Percentiles rank a stretch among this genome's conserved stretches.
phyloP scores from a whole-genome alignment of 2,888 invertebrate genomes.

The Caenorhabditis wallacei region DNA sequence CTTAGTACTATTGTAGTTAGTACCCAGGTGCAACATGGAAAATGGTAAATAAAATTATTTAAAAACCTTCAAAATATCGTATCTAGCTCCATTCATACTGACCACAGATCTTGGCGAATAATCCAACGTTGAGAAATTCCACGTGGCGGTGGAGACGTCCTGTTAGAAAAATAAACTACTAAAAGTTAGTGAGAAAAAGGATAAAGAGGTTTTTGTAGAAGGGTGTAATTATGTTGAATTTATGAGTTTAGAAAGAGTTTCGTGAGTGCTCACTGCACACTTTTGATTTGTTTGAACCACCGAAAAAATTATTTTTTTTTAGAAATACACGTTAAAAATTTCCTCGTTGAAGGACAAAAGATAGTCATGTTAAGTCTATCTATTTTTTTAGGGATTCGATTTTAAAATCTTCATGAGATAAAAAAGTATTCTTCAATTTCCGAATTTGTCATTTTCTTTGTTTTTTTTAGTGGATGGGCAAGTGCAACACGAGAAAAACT shows the following conservation, averaged over 20 bases:
- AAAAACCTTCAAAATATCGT: conserved; percentile 79
- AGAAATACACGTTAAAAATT: too few relatives aligned
- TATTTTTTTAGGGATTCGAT: too few relatives aligned
- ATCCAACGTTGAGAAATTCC: conserved; percentile 80
- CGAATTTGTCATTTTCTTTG: background rate
- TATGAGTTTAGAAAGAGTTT: background rate
- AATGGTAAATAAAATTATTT: background rate
- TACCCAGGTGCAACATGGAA: conserved; percentile 22
- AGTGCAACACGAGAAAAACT: conserved; percentile 15
- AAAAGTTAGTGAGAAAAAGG: conserved; percentile 11
- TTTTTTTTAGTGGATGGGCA: background rate
- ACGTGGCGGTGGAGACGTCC: conserved; percentile 82
- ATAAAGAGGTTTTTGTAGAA: background rate
- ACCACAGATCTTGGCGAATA: conserved; percentile 83
- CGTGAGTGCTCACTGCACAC: background rate
- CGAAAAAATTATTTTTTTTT: too few relatives aligned
- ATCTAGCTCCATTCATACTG: conserved; percentile 80
- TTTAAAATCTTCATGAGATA: too few relatives aligned
- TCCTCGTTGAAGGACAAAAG: too few relatives aligned
- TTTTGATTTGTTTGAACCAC: background rate
- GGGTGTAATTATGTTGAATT: conserved; percentile 23
- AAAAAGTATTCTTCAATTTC: background rate
- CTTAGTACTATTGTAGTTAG: conserved; percentile 28
- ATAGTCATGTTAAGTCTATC: too few relatives aligned
- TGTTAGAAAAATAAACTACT: conserved; percentile 62